phyloP scores from a whole-genome alignment of 2,888 invertebrate species.

The Sclerodermus sp. region DNA sequence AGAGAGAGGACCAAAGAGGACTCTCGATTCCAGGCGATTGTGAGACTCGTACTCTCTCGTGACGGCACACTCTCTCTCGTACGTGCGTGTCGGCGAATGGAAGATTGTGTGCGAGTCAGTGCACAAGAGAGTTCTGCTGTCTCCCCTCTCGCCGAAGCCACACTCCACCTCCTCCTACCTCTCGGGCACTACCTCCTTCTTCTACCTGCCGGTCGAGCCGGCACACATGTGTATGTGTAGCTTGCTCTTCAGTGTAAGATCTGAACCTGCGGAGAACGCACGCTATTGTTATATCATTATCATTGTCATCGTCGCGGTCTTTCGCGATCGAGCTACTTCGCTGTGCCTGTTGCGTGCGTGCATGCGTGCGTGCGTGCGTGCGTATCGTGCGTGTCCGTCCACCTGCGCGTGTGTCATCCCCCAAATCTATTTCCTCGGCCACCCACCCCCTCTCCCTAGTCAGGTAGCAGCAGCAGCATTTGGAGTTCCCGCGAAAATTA shows the following conservation, averaged over 20 bases:
- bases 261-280: constrained; percentile 58
- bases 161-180: constrained; percentile 42
- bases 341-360: constrained; percentile 16
- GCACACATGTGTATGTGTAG: constrained; percentile 56
- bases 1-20: constrained; percentile 5
- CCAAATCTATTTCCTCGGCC: too few species aligned
- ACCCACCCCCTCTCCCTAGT: too few species aligned
- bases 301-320: constrained; percentile 45
- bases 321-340: constrained; percentile 21
- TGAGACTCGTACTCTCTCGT: neutral
- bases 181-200: constrained; percentile 43
- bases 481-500: too few species aligned
- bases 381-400: neutral
- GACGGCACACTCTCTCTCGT: neutral
- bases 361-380: neutral
- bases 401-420: neutral
- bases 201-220: constrained; percentile 39
- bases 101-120: constrained; percentile 25
- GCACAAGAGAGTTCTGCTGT: constrained; percentile 35
- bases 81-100: constrained; percentile 21
- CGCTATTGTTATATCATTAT: constrained; percentile 57
- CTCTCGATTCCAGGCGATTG: constrained; percentile 24
- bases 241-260: constrained; percentile 57
- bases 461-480: too few species aligned
- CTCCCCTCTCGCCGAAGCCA: constrained; percentile 36